phyloP scores from a whole-genome alignment of 2,113 vertebrate species.

The Ranitomeya variabilis region DNA sequence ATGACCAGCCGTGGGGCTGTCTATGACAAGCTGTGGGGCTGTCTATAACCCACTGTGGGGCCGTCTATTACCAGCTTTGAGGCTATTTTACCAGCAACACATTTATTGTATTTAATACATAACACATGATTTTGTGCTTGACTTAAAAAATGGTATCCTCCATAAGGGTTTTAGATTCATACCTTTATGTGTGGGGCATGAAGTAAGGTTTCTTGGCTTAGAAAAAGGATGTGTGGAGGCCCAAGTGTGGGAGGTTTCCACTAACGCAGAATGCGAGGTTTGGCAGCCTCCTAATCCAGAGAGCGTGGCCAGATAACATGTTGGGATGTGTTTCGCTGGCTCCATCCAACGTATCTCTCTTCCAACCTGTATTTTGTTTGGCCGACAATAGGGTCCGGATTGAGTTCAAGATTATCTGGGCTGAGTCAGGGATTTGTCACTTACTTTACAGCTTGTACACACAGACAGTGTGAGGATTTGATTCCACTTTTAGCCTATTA shows the following conservation, averaged over 20 bases:
- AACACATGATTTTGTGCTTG: too few species aligned
- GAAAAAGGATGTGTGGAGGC: not conserved
- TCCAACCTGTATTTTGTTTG: constrained; percentile 33
- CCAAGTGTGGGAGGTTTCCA: constrained; percentile 3
- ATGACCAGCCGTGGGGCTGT: too few species aligned
- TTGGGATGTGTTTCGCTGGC: not conserved
- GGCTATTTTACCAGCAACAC: too few species aligned
- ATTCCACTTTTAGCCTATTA: constrained; percentile 17
- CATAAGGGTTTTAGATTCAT: not conserved
- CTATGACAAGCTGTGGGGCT: too few species aligned
- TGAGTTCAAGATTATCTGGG: constrained; percentile 14
- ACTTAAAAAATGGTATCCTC: too few species aligned
- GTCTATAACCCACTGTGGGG: too few species aligned
- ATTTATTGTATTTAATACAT: too few species aligned
- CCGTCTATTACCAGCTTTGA: too few species aligned
- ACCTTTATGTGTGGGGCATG: not conserved
- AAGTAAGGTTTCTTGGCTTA: not conserved
- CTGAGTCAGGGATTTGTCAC: constrained; percentile 38
- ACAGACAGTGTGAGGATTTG: not conserved
- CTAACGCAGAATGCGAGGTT: not conserved
- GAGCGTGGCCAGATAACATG: constrained; percentile 24
- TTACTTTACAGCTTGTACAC: constrained; percentile 49
- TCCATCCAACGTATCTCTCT: constrained; percentile 5
- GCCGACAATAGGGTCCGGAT: not conserved
- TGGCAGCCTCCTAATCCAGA: constrained; percentile 14